Evolutionary conservation across 1,140 invertebrate genomes (phyloP), one percentile per base, ranked within the genome.

Genomic region (Hesperophylax magnus): DNA sequence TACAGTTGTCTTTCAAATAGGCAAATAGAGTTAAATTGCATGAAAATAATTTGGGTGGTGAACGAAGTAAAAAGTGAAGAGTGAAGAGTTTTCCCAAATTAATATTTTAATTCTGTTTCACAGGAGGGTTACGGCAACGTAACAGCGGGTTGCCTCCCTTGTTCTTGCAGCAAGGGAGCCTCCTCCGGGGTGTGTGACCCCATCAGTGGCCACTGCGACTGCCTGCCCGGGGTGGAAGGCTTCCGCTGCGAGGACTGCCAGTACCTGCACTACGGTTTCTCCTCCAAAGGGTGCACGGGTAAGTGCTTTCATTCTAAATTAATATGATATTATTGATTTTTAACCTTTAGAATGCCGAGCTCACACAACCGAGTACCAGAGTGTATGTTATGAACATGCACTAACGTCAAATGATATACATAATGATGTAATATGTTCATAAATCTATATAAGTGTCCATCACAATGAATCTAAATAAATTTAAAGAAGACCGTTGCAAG

Each of bases 111-210:
- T 24, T 31, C 14, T 9, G 1, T 67, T 61, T 1, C 24, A 77
- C 86, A 87, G 82, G 87, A 88, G 54, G 90, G 90, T 31, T 93
- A 89, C 84, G 93, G 93, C 22, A 93, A 94, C 83, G 88, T 95
- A 18, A 92, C 93, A 14, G 91, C 92, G 2, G 93, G 94, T 14
- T 97, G 96, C 86, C 88, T 91, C 5, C 87, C 92, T 61, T 99
- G 98, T 88, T 90, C 91, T 24, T 99, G 98, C 88, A 92, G 96
- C 86, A 82, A 92, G 39, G 97, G 97, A 7, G 93, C 97, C 14
- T 86, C 88, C 3, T 91, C 91, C 3, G 85, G 85, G 56, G 86
- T 90, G 1, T 99, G 97, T 90, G 93, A 98, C 83, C 85, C 92
- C 0, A 86, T 88, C 0, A 93, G 89, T 24, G 98, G 98, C 1